Evolutionary conservation across 2,888 invertebrate species (phyloP).

Genomic region (Lasioglossum vierecki): DNA sequence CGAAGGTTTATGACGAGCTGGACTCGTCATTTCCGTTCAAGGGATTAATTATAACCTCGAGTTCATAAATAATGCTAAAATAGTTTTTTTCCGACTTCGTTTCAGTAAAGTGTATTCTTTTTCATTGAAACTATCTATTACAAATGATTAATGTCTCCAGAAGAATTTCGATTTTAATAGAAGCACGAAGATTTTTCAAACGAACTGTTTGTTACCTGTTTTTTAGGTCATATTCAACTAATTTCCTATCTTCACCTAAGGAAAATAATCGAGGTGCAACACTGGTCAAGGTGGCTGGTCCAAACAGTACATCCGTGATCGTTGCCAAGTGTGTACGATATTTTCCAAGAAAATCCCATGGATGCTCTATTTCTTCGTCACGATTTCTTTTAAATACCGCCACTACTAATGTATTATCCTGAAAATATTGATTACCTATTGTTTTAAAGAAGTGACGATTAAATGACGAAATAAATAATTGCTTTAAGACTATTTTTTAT

Average conservation of each 20-base stretch:
- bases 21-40: too few relatives aligned
- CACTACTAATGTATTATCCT: slow-evolving; percentile 86
- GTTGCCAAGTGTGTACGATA: slow-evolving; percentile 87
- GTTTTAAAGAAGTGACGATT: neutral
- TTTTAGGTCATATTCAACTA: slow-evolving; percentile 87
- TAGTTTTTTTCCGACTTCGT: too few relatives aligned
- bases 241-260: slow-evolving; percentile 86
- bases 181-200: neutral
- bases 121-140: neutral
- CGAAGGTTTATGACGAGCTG: too few relatives aligned
- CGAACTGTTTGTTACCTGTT: slow-evolving; percentile 77
- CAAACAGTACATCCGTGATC: slow-evolving; percentile 86
- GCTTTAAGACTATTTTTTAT: neutral
- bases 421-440: neutral
- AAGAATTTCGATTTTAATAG: neutral
- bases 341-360: slow-evolving; percentile 87
- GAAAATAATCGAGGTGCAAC: slow-evolving; percentile 85
- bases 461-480: neutral
- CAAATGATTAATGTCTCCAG: neutral
- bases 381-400: slow-evolving; percentile 80
- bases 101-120: neutral
- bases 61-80: too few relatives aligned
- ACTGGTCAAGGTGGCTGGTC: slow-evolving; percentile 80
- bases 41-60: too few relatives aligned
- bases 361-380: slow-evolving; percentile 80